Base-by-base conservation (phyloP, 2,888 invertebrate genomes). In the Pterobdella sp. region DNA sequence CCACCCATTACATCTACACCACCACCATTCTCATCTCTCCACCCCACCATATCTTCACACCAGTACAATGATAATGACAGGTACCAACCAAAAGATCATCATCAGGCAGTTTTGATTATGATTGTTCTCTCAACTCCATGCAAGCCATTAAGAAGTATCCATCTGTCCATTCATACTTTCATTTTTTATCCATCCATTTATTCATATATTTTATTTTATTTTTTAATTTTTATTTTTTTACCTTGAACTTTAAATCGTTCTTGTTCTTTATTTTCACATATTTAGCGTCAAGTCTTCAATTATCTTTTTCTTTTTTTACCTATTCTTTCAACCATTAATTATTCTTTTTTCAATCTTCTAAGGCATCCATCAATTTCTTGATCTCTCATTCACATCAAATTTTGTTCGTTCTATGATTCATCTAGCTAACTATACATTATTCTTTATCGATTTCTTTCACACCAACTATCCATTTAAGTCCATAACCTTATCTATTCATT, bases 121-220 rank as follows among this genome's bases (percentile, higher is more conserved):
- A 93, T 84, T 90, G 90, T 79, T 88, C 89, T 56, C 88, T 92
- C 78, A 80, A 78, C 74, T 72, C 65, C 52, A 89, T 90, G 36
- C 89, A 90, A 73, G 90, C 91, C 60, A 91, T 91, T 78, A 89
- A 91, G 85, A 91, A 90, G 91, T 91, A 31, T n/a, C 18, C 26
- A 56, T 29, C 18, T 69, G 18, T 14, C 10, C 36, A 42, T 42
- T 42, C 49, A 42, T 42, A 34, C 22, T 4, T 14, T 42, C 18
- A 31, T 72, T 22, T 7, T 14, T 49, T 49, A 18, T n/a, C n/a
- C n/a, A 36, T 26, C 14, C 26, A 68, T 29, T 68, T 68, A 31
- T 10, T 14, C 31, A 18, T 10, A 32, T 22, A 64, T 18, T 69
- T 56, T 22, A 14, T n/a, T 69, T 31, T 18, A 64, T 71, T 4